Percentiles rank a stretch among this genome's conserved stretches.
Conservation (phyloP, 2,797 vertebrate genomes). For the Parauchenoglanis ngamensis region DNA sequence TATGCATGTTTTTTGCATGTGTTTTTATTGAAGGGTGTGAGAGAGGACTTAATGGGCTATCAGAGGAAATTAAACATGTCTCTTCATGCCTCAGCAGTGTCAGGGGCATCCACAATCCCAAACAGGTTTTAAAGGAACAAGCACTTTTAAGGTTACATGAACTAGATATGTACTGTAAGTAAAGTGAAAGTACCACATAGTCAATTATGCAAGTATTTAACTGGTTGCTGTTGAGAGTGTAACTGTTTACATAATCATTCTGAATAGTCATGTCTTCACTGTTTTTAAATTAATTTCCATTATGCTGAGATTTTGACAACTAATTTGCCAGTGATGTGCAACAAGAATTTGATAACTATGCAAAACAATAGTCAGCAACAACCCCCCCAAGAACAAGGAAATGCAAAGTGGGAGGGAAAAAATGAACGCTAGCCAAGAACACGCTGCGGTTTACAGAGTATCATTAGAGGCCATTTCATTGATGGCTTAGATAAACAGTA, state of each 20-base stretch:
- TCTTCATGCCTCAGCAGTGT: neutral
- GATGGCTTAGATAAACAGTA: slow-evolving; percentile 61
- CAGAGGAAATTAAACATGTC: slow-evolving; percentile 18
- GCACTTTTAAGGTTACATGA: neutral
- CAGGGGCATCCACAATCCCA: neutral
- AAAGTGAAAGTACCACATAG: neutral
- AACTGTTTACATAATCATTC: neutral
- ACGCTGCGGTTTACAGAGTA: slow-evolving; percentile 51
- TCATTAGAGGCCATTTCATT: slow-evolving; percentile 61
- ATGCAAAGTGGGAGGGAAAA: slow-evolving; percentile 33
- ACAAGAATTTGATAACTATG: slow-evolving; percentile 48
- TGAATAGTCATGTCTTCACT: neutral
- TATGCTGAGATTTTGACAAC: slow-evolving; percentile 44
- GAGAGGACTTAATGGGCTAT: neutral
- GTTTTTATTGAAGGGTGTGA: neutral
- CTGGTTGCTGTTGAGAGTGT: neutral
- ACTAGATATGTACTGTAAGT: neutral
- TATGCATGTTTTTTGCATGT: slow-evolving; percentile 14
- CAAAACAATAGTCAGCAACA: slow-evolving; percentile 53
- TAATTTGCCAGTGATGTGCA: slow-evolving; percentile 30
- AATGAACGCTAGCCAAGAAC: slow-evolving; percentile 58
- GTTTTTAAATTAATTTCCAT: neutral
- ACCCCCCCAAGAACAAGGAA: slow-evolving; percentile 25
- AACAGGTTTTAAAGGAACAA: neutral
- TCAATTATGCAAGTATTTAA: neutral